Base-by-base conservation (phyloP, 2,888 invertebrate species). In the Pollenia amentaria region DNA sequence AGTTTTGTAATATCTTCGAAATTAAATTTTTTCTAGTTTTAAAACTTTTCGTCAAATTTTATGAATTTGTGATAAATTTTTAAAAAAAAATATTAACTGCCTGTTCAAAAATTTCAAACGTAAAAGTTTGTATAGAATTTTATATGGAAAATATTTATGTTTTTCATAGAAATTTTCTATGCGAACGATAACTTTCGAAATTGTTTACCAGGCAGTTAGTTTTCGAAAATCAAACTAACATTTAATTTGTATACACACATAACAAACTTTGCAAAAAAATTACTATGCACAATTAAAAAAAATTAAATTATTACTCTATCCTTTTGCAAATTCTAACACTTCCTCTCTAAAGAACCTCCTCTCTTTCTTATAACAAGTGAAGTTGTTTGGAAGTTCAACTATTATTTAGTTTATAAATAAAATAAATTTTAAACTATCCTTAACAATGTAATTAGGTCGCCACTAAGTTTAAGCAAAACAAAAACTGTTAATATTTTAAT, bases 401-500 rank as follows among this genome's bases (percentile, higher is more conserved):
- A 38, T 81, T 81, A 78, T 67, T 79, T 84, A 84, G 78, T 65
- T 79, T 78, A 57, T 60, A 78, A 65, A 46, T 38, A 16, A 67
- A 60, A 18, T 12, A 57, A 14, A 64, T 18, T 16, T 44, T n/a
- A 48, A 60, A 48, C 29, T 29, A 29, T 29, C 29, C 3, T 29
- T 29, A 60, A 79, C 8, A 73, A 69, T 57, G 55, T 84, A 75
- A 64, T 80, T 76, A 80, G 60, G 81, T 21, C 46, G 55, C 44
- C 48, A 64, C 40, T 82, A 57, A 81, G 78, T 29, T 51, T 72
- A 67, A 57, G 40, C n/a, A 73, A 14, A 48, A 29, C n/a, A 29
- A 29, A 29, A 77, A 40, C 77, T 81, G 85, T 85, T 80, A 72
- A 75, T 75, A 57, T 69, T 72, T 78, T 60, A 65, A 72, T 75